Base-by-base conservation (phyloP, 2,797 vertebrate species). In the Sparidentex hasta region DNA sequence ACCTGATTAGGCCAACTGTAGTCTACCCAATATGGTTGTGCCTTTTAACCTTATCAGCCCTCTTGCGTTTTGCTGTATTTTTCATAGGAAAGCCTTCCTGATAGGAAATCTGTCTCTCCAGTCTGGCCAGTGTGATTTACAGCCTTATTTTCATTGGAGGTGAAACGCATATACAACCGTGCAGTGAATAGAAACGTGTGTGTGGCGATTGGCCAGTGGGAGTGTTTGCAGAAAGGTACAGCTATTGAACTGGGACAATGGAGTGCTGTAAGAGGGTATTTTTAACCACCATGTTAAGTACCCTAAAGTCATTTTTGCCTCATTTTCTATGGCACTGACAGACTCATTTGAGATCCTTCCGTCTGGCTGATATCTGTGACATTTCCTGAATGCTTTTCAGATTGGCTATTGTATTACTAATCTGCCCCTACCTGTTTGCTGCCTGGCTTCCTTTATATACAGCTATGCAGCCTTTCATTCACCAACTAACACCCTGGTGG, bases 161-260 rank as follows among this genome's bases (percentile, higher is more conserved):
- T 75, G 47, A 88, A 85, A 65, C 21, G 54, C 82, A 71, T 46
- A 77, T 67, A 80, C 69, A 87, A 63, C 80, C 12, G 20, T 46
- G 55, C 29, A 44, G 71, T 64, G 52, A 79, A 81, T 59, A 78
- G 66, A 68, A 78, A 64, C 72, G 72, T 62, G 65, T 46, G 61
- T 58, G 78, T 65, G 69, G 21, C 4, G 38, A 63, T 11, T 43
- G 69, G 59, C 76, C 56, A 14, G 56, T 13, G 67, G 50, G 63
- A 68, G 59, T 64, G 59, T 18, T 51, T 72, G 75, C 77, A 82
- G 50, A 73, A 29, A 83, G 54, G 46, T 75, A 16, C 47, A 63
- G 78, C 74, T 64, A 86, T 83, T 86, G 76, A 89, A 76, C 55
- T 44, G 14, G 74, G 48, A 93, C 93, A 93, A 93, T 90, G 65